Evolutionary conservation across 1,140 invertebrate genomes (phyloP).

Genomic region (Drosophila melanogaster): DNA sequence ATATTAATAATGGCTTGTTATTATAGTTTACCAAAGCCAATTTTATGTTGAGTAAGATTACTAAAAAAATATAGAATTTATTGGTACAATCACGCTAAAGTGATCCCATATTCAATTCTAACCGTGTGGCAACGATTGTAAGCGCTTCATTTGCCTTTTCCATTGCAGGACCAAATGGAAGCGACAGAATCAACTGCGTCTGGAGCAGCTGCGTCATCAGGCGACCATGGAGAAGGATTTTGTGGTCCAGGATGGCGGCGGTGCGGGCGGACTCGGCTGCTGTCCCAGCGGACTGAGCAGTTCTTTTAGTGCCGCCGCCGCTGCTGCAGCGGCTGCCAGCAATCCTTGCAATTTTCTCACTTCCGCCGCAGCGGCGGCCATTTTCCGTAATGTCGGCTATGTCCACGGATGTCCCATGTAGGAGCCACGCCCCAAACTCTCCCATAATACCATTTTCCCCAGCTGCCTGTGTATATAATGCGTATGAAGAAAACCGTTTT

Average conservation of each 20-base stretch:
- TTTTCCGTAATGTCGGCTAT: conserved; percentile 90
- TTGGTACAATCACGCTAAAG: too few relatives aligned
- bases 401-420: conserved; percentile 90
- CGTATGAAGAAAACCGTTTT: conserved; percentile 23
- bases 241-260: conserved; percentile 61
- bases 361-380: conserved; percentile 87
- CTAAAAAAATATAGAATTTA: too few relatives aligned
- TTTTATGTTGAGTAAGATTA: too few relatives aligned
- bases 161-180: conserved; percentile 95
- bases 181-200: conserved; percentile 93
- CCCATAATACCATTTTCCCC: background rate
- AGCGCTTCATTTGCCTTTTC: conserved; percentile 7
- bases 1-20: too few relatives aligned
- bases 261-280: conserved; percentile 60
- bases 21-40: too few relatives aligned
- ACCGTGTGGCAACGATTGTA: background rate
- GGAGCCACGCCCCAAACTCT: background rate
- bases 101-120: background rate
- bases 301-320: conserved; percentile 70
- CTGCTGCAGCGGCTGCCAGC: conserved; percentile 71
- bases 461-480: conserved; percentile 57
- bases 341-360: conserved; percentile 86
- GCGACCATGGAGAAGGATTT: conserved; percentile 85
- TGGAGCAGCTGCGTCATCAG: conserved; percentile 94
- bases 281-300: conserved; percentile 72